Conservation (phyloP, 2,888 invertebrate species). For the Lasiommata megera region DNA sequence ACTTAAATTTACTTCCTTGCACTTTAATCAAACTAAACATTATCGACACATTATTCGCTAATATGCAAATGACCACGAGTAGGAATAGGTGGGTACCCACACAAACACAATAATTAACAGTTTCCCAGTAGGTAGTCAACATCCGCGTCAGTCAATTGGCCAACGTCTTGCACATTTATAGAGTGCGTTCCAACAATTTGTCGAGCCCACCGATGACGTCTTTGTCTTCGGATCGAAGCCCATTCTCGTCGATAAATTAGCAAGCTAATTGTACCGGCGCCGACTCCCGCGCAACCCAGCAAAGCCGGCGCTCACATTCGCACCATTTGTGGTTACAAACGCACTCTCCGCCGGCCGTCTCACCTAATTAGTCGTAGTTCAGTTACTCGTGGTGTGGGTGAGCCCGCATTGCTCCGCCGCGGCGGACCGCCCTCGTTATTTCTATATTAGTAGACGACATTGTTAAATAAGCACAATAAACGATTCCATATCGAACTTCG, state of each 20-base stretch:
- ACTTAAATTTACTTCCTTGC: too few species aligned
- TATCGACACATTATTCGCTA: too few species aligned
- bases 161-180: constrained; percentile 3
- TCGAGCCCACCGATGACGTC: constrained; percentile 18
- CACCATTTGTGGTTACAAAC: constrained; percentile 63
- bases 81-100: too few species aligned
- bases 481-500: constrained; percentile 14
- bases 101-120: too few species aligned
- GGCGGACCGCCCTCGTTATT: constrained; percentile 59
- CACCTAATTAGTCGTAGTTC: constrained; percentile 67
- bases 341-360: constrained; percentile 51
- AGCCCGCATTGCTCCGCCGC: constrained; percentile 56
- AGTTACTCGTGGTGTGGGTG: constrained; percentile 65
- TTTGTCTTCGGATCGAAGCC: constrained; percentile 17
- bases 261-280: constrained; percentile 58
- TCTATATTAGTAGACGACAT: constrained; percentile 50
- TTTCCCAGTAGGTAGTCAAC: neutral
- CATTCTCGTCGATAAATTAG: constrained; percentile 45
- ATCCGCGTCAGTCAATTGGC: neutral
- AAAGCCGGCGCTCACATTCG: constrained; percentile 61
- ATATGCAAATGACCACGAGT: too few species aligned
- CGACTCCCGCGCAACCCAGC: constrained; percentile 67
- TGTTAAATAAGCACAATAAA: constrained; percentile 17
- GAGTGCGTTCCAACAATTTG: constrained; percentile 5
- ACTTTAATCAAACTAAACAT: too few species aligned